A percentile compares a stretch with the other conserved stretches of the same genome.
These are phyloP conservation scores for Recurvirostra avosetta DNA, from an alignment of 2,113 vertebrate genomes.

Conservation along the genomic window DNA sequence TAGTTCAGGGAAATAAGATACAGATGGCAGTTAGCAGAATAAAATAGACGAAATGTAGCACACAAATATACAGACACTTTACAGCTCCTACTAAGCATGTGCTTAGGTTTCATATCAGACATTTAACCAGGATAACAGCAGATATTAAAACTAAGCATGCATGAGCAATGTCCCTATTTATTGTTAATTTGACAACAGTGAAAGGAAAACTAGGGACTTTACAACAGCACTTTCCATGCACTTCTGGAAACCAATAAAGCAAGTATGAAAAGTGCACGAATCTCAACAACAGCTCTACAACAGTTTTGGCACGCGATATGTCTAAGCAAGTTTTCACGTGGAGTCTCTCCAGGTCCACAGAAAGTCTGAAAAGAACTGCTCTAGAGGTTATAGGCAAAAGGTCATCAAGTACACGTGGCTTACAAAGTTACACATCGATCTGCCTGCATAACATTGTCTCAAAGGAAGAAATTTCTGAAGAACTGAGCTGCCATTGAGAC, in stretches of 20 bases:
- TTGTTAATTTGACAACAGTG: neutral
- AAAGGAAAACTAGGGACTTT: neutral
- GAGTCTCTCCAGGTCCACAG: neutral
- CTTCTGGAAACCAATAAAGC: neutral
- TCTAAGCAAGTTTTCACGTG: neutral
- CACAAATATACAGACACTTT: neutral
- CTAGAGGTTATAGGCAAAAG: neutral
- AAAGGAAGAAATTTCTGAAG: neutral
- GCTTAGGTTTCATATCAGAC: neutral
- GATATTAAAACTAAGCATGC: neutral
- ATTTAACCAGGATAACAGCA: neutral
- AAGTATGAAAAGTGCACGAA: neutral
- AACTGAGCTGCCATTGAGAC: neutral
- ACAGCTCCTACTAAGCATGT: neutral
- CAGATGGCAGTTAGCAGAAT: neutral
- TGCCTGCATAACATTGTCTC: neutral
- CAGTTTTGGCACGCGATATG: neutral
- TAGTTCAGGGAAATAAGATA: neutral
- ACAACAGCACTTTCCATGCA: neutral
- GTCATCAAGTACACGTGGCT: neutral
- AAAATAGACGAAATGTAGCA: neutral
- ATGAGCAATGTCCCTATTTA: neutral
- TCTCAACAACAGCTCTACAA: neutral
- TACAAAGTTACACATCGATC: neutral
- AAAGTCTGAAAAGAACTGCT: neutral